These are phyloP conservation scores for Mionectes olivaceus DNA, from an alignment of 2,797 vertebrate species.

Conservation along the genomic window DNA sequence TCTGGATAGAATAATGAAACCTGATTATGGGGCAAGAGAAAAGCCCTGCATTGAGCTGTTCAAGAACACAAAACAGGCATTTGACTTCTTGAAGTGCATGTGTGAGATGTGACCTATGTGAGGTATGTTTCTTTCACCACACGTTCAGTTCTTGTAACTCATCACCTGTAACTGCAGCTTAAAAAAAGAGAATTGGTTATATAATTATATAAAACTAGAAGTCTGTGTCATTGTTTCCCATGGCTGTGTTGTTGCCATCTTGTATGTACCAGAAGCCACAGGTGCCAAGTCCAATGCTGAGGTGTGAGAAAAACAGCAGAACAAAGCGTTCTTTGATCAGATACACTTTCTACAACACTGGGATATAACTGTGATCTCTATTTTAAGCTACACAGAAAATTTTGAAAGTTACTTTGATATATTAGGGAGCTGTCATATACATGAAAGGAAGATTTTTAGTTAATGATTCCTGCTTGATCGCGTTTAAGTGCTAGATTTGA, in stretches of 20 bases:
- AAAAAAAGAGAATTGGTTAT: conserved; percentile 66
- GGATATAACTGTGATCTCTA: background rate
- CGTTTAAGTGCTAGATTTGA: background rate
- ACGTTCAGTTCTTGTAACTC: conserved; percentile 84
- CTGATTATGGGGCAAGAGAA: conserved; percentile 85
- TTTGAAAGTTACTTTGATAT: background rate
- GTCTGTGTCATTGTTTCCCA: conserved; percentile 73
- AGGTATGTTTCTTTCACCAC: conserved; percentile 86
- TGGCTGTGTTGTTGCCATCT: background rate
- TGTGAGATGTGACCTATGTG: conserved; percentile 80
- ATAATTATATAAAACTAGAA: conserved; percentile 28
- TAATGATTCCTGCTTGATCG: background rate
- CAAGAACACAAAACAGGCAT: conserved; percentile 84
- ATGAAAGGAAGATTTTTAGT: background rate
- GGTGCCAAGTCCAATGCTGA: background rate
- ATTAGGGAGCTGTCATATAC: background rate
- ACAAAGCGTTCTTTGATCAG: background rate
- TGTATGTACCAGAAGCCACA: background rate
- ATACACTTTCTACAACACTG: background rate
- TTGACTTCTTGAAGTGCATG: conserved; percentile 84
- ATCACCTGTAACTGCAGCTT: conserved; percentile 83
- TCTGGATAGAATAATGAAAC: conserved; percentile 87
- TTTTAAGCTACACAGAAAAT: background rate
- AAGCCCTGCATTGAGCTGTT: conserved; percentile 76
- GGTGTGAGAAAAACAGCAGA: background rate